Evolutionary conservation across 2,113 vertebrate genomes (phyloP), one percentile per base, ranked within the genome.

Genomic region (Rhynchomys soricoides): DNA sequence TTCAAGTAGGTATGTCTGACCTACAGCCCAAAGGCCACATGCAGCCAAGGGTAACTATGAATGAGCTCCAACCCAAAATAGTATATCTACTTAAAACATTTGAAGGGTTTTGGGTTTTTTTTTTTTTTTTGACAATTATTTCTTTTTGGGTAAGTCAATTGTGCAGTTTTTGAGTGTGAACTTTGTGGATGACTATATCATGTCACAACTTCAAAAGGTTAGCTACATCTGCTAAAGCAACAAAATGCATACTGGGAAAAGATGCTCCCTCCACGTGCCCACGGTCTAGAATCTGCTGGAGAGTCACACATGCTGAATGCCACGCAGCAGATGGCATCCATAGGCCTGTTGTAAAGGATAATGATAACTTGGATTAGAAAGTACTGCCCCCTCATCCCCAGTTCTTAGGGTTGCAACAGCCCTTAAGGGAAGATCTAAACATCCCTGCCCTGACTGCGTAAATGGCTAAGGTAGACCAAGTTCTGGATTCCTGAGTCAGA

Each of bases 401-500:
- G 98, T 98, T 98, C 98, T 92, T 98, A 97, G 91, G 98, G 98
- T 97, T 97, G 97, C 98, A 98, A 98, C 98, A 99, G 99, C 99
- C 99, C 99, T 99, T 99, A 98, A 55, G 97, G 96, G 98, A 98
- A 98, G 98, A 98, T 96, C 98, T 95, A 98, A 97, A 97, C 98
- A 92, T 98, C 98, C 98, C 98, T 97, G 98, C 96, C 97, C 98
- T 97, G 97, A 96, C 98, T 97, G 97, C 96, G 91, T 98, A 96
- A 97, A 96, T 91, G 95, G 94, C 97, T 97, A 97, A 93, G 97
- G 97, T 97, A 98, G 98, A 98, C 97, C 98, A 97, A 97, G 97
- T 97, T 97, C 98, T 97, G 98, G 97, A 97, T 98, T 98, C 98
- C 98, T 98, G 98, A 98, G 98, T 98, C 98, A 98, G 98, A 98